A percentile compares a stretch with the other conserved stretches of the same genome.
Conservation (phyloP, 1,140 invertebrate species). For the Lasioglossum baleicum region DNA sequence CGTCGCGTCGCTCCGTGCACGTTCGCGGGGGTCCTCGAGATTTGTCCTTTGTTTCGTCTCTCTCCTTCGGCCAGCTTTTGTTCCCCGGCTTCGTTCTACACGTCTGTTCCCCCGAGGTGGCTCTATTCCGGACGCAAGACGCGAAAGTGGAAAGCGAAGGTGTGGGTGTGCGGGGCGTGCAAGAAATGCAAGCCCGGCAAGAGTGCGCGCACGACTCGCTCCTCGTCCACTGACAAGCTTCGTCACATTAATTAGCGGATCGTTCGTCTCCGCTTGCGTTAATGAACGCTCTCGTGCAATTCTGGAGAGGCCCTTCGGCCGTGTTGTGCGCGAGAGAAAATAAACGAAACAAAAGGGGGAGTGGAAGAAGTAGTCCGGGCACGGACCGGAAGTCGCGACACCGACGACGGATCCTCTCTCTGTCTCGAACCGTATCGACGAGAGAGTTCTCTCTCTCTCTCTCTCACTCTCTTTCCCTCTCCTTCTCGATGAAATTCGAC, state of each 20-base stretch:
- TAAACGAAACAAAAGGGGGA: conserved; percentile 59
- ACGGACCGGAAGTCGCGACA: conserved; percentile 24
- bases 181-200: conserved; percentile 38
- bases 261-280: conserved; percentile 41
- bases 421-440: conserved; percentile 1
- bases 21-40: neutral
- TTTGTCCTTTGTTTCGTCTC: neutral
- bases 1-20: no score
- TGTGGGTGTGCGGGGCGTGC: neutral
- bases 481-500: conserved; percentile 14
- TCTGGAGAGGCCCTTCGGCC: conserved; percentile 35
- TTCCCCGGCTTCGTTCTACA: neutral
- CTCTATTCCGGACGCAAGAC: conserved; percentile 5
- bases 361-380: conserved; percentile 28
- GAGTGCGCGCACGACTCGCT: conserved; percentile 28
- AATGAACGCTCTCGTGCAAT: conserved; percentile 57
- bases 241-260: conserved; percentile 64
- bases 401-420: neutral
- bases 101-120: neutral
- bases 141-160: conserved; percentile 12
- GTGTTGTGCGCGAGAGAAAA: conserved; percentile 49
- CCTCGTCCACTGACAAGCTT: conserved; percentile 57
- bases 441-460: neutral
- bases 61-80: neutral
- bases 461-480: no score